These are phyloP conservation scores for Leucopsar rothschildi DNA, from an alignment of 2,113 vertebrate genomes.

Conservation along the genomic window DNA sequence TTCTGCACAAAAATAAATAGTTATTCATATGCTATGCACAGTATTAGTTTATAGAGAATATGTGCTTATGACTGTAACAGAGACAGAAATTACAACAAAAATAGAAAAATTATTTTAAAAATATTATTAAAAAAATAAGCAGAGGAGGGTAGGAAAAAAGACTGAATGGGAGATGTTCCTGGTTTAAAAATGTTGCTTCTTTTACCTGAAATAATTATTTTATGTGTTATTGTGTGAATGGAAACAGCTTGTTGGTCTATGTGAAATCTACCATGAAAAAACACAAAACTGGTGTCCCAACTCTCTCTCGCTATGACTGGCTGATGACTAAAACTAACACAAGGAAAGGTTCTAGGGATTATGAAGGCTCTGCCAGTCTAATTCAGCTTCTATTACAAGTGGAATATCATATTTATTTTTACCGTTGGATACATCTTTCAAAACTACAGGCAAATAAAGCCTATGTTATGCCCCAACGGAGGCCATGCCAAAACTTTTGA, in stretches of 20 bases:
- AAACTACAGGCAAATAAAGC: neutral
- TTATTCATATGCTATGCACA: neutral
- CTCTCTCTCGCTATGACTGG: neutral
- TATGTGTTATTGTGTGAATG: neutral
- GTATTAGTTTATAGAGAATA: neutral
- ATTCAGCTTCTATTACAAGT: neutral
- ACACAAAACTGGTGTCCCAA: rapidly evolving
- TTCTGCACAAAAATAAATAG: neutral
- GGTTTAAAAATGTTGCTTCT: neutral
- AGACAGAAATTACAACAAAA: neutral
- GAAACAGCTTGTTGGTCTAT: neutral
- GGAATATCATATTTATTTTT: neutral
- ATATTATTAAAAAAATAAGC: rapidly evolving
- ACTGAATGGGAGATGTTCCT: neutral
- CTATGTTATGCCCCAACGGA: rapidly evolving
- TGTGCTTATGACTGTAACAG: neutral
- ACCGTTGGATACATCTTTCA: neutral
- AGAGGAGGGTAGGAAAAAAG: neutral
- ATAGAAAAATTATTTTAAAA: neutral
- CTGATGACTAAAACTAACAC: neutral
- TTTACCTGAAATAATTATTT: neutral
- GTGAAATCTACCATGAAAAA: neutral
- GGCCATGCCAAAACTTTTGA: neutral
- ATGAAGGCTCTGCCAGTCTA: neutral
- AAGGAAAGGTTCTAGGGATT: neutral